Evolutionary conservation across 2,113 vertebrate genomes (phyloP).

Genomic region (Nibea albiflora): DNA sequence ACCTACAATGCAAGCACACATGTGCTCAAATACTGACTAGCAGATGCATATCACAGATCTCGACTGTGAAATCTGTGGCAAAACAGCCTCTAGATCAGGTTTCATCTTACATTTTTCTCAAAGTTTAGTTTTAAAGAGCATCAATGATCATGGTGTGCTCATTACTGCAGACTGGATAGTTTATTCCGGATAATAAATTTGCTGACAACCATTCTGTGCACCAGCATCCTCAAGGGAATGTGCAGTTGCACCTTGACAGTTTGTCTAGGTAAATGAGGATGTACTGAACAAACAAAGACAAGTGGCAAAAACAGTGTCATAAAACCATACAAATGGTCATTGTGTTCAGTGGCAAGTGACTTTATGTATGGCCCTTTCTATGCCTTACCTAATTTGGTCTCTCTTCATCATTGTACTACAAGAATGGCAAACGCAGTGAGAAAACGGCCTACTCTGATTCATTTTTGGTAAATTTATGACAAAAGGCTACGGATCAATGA

Average conservation of each 20-base stretch:
- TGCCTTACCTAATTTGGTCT: neutral
- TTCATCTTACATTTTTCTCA: neutral
- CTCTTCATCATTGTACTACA: neutral
- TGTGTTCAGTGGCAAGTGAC: neutral
- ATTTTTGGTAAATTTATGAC: neutral
- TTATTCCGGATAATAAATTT: neutral
- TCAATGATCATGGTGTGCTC: neutral
- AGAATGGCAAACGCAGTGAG: neutral
- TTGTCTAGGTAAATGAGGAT: neutral
- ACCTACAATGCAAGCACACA: slow-evolving; percentile 11
- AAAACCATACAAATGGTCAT: neutral
- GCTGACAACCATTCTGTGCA: neutral
- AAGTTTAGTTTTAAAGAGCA: neutral
- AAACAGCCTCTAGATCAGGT: neutral
- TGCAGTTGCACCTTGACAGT: neutral
- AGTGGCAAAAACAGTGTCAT: neutral
- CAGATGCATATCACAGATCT: neutral
- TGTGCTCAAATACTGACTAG: neutral
- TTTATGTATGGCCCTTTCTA: neutral
- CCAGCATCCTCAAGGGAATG: neutral
- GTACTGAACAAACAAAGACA: neutral
- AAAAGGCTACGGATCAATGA: neutral
- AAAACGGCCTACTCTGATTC: neutral
- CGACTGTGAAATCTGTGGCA: neutral
- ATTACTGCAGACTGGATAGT: neutral